phyloP scores from a whole-genome alignment of 2,888 invertebrate genomes.

The Augiades crinisus region DNA sequence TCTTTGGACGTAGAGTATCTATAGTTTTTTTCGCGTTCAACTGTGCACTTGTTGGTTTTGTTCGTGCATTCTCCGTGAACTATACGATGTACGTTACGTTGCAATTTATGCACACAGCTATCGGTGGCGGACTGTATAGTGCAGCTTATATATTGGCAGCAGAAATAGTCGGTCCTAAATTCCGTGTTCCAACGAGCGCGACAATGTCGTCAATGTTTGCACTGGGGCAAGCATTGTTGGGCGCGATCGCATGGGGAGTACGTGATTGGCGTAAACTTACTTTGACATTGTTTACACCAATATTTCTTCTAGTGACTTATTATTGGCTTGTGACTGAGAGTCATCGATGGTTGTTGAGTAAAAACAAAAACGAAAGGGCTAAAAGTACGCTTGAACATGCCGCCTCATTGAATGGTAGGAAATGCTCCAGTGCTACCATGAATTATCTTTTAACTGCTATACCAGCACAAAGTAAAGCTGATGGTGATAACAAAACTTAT shows the following conservation, averaged over 20 bases:
- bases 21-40: slow-evolving; percentile 67
- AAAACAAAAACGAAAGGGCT: slow-evolving; percentile 83
- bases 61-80: slow-evolving; percentile 68
- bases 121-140: slow-evolving; percentile 67
- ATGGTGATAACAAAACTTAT: slow-evolving; percentile 36
- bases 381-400: slow-evolving; percentile 81
- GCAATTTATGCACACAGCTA: slow-evolving; percentile 65
- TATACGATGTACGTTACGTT: slow-evolving; percentile 64
- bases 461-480: slow-evolving; percentile 42
- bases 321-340: slow-evolving; percentile 87
- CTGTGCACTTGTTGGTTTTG: slow-evolving; percentile 56
- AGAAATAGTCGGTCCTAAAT: slow-evolving; percentile 88
- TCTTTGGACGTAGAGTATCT: slow-evolving; percentile 62
- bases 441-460: slow-evolving; percentile 55
- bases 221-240: slow-evolving; percentile 85
- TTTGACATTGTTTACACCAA: slow-evolving; percentile 85
- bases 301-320: slow-evolving; percentile 83
- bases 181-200: slow-evolving; percentile 86
- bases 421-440: slow-evolving; percentile 71
- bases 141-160: slow-evolving; percentile 82
- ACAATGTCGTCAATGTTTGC: slow-evolving; percentile 87
- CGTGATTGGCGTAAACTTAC: slow-evolving; percentile 86
- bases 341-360: slow-evolving; percentile 87
- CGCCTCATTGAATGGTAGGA: slow-evolving; percentile 82
- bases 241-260: slow-evolving; percentile 84